Evolutionary conservation across 2,797 vertebrate genomes (phyloP), one percentile per base, ranked within the genome.

Genomic region (Leptoclinus maculatus): DNA sequence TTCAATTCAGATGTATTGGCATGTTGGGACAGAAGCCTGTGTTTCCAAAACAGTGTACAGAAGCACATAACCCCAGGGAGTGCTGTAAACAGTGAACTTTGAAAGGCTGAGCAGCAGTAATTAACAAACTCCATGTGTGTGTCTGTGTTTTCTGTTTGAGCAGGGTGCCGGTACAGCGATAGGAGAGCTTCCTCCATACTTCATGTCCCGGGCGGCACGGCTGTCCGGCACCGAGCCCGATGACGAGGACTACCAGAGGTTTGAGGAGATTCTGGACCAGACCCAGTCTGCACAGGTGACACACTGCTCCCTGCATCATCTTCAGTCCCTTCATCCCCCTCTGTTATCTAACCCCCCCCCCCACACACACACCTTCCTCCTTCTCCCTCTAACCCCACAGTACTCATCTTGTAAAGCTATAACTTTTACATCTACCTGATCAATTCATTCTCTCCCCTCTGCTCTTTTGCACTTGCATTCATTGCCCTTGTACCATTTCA

Each of bases 131-230:
- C 10, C 3, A 5, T 65, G 4, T 86, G 38, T 67, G 21, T 76
- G 27, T 74, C 2, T 74, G 23, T 76, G 17, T 68, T 8, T 8
- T 79, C 2, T 73, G 43, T 77, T 36, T 65, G 78, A 45, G 34
- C 91, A 98, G 97, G 97, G 96, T 83, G 95, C 96, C 2, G 96
- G 96, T 60, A 97, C 96, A n/a, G 96, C 96, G 32, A 96, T 89
- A 12, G 97, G 97, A 86, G 97, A 98, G 85, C 94, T 98, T 49
- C 98, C 97, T 72, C 97, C 97, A 0, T 98, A 98, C 90, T 99
- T 99, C 71, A 98, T 98, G 98, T 97, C 97, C 0, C 94, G 97
- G 43, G 97, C 97, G 0, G 97, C 97, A 9, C 93, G 97, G 13
- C 95, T 98, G 41, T 98, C 97, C 1, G 96, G 96, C 62, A 82